Conservation (phyloP, 2,113 vertebrate species). For the Tyrannus savana region DNA sequence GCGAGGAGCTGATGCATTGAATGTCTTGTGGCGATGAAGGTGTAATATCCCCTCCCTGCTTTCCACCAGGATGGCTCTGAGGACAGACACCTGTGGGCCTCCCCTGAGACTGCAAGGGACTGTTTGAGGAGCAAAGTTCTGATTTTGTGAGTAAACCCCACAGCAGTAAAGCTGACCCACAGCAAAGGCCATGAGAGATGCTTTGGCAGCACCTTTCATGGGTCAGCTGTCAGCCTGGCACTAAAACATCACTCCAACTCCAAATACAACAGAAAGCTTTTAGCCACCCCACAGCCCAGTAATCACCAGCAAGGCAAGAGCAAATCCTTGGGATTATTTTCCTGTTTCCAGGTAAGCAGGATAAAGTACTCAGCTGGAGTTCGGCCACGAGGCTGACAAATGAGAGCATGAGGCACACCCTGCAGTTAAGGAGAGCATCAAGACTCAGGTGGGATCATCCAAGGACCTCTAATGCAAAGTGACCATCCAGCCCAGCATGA, state of each 20-base stretch:
- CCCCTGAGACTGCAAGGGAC: neutral
- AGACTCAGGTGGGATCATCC: neutral
- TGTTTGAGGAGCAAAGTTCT: neutral
- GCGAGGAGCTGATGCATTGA: neutral
- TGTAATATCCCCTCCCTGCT: neutral
- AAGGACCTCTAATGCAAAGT: neutral
- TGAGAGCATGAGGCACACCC: neutral
- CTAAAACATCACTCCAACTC: neutral
- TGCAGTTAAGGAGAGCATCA: neutral
- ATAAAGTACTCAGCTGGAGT: neutral
- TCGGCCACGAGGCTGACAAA: neutral
- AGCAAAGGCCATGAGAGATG: neutral
- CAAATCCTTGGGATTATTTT: constrained; percentile 38
- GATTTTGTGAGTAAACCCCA: neutral
- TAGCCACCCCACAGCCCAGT: neutral
- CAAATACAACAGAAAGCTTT: neutral
- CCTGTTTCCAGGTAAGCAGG: constrained; percentile 25
- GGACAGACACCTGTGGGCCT: neutral
- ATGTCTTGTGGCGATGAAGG: neutral
- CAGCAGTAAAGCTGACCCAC: neutral
- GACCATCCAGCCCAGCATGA: neutral
- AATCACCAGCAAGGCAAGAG: neutral
- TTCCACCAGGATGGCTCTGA: neutral
- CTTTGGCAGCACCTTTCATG: neutral
- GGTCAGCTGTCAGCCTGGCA: neutral